phyloP scores from a whole-genome alignment of 2,113 vertebrate genomes.

The Scartelaos histophorus region DNA sequence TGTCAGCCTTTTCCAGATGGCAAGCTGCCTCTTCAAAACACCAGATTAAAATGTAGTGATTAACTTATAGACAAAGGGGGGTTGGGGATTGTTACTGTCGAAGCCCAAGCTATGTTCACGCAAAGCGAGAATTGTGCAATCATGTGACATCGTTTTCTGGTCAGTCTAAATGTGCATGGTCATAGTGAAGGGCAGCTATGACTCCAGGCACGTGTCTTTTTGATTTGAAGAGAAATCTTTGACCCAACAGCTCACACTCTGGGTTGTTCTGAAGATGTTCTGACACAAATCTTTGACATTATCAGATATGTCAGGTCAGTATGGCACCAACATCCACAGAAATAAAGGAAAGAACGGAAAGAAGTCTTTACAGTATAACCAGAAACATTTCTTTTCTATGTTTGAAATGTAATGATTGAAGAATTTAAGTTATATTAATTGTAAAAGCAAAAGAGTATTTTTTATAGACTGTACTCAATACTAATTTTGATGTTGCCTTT shows the following conservation, averaged over 20 bases:
- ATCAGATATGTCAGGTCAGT: background rate
- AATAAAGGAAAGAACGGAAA: no score
- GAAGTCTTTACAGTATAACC: background rate
- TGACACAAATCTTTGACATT: slow-evolving; percentile 7
- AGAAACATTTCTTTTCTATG: no score
- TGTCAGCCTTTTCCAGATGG: slow-evolving; percentile 53
- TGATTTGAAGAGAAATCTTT: slow-evolving; percentile 45
- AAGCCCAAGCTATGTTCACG: background rate
- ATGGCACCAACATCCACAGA: background rate
- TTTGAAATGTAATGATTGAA: background rate
- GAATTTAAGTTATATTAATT: background rate
- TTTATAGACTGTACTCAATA: background rate
- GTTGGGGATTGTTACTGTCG: slow-evolving; percentile 2
- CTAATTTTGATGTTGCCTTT: background rate
- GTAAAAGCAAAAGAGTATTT: background rate
- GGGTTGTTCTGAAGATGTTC: background rate
- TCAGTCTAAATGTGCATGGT: slow-evolving; percentile 17
- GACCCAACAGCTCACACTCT: slow-evolving; percentile 19
- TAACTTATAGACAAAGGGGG: slow-evolving; percentile 32
- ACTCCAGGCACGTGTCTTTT: slow-evolving; percentile 33
- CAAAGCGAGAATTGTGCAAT: background rate
- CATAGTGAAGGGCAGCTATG: slow-evolving; percentile 34
- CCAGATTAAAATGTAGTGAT: slow-evolving; percentile 58
- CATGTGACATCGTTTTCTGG: slow-evolving; percentile 12
- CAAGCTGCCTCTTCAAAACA: slow-evolving; percentile 44